Evolutionary conservation across 2,888 invertebrate genomes (phyloP), one percentile per base, ranked within the genome.

Genomic region (Coelinius sp.): DNA sequence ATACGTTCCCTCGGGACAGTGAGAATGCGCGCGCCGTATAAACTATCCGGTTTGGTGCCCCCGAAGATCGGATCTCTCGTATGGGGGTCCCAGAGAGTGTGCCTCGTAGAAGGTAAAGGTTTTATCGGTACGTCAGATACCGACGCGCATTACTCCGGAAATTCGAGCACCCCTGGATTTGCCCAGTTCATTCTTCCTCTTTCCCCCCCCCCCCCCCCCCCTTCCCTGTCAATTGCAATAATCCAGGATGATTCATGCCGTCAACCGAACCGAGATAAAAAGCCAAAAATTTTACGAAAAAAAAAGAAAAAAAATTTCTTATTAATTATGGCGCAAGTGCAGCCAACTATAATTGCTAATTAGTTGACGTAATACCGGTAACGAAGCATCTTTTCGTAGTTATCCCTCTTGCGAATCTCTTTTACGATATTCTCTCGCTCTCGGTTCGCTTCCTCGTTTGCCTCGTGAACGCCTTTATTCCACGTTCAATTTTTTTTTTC

Each of bases 301-400:
- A 59, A 44, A 25, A 12, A 5, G 27, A 25, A 17, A 31, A 14
- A 59, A 59, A 31, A 31, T 22, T 59, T 35, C 31, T 31, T 59
- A 53, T 35, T 59, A 59, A 35, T 56, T 38, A 35, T 64, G 66
- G 41, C 70, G 72, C 76, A 74, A 76, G 76, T 77, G 75, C 74
- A 62, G 44, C 14, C 64, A 77, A 73, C 69, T 74, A 77, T 81
- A 81, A 81, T 82, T 80, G 77, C 79, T 82, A 82, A 82, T 81
- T 82, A 80, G 79, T 80, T 80, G 77, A 81, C 79, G 79, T 80
- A 81, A 80, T 75, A 73, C 75, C 74, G 78, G 77, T 80, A 81
- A 80, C 76, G 76, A 79, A 76, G 74, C 70, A 63, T 75, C 67
- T 64, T 67, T 64, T 68, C 71, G 49, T 56, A 20, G 66, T 72